Evolutionary conservation across 2,888 invertebrate genomes (phyloP).

Genomic region (Phortica magna): DNA sequence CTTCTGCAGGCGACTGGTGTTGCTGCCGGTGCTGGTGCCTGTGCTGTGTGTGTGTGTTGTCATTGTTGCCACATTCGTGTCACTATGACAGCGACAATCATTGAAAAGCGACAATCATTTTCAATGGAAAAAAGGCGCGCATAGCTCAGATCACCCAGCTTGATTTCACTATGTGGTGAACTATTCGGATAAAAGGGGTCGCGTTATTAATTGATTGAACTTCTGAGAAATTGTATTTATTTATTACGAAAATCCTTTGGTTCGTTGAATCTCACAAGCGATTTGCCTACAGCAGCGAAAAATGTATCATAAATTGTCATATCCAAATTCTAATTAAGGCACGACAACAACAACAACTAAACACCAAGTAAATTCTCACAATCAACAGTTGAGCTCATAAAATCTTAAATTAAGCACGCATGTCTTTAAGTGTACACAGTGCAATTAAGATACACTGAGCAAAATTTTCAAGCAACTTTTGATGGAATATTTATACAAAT

Average conservation of each 20-base stretch:
- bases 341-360: not conserved
- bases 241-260: constrained; percentile 56
- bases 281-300: constrained; percentile 18
- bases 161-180: constrained; percentile 52
- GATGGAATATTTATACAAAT: not conserved
- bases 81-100: constrained; percentile 59
- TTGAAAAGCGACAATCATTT: constrained; percentile 66
- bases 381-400: constrained; percentile 27
- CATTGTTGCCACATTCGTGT: constrained; percentile 51
- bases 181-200: constrained; percentile 59
- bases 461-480: not conserved
- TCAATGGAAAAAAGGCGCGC: constrained; percentile 56
- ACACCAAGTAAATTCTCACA: constrained; percentile 25
- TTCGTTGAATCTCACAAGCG: not conserved
- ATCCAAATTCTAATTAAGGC: constrained; percentile 27
- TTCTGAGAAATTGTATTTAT: constrained; percentile 70
- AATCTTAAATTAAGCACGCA: constrained; percentile 21
- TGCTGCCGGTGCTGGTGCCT: constrained; percentile 26
- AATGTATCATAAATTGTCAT: constrained; percentile 2
- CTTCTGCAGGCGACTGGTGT: not conserved
- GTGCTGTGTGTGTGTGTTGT: constrained; percentile 43
- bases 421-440: not conserved
- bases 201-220: constrained; percentile 71
- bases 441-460: constrained; percentile 10
- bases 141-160: constrained; percentile 61